Conservation (phyloP, 2,888 invertebrate genomes). For the Heterodera filipjevi region DNA sequence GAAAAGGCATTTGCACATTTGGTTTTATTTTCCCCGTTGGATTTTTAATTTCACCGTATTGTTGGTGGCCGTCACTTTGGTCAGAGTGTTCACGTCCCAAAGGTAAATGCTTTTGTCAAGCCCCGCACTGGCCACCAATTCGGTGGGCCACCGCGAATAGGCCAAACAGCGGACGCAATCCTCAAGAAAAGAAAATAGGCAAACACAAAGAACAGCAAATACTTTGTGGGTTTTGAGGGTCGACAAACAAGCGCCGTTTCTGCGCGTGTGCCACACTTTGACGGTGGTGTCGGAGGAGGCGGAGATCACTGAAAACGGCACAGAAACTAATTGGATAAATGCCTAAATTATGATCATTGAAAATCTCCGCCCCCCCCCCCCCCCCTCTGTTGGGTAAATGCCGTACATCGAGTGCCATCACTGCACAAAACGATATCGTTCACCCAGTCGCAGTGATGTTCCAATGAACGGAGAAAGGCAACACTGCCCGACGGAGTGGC, state of each 20-base stretch:
- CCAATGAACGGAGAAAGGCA: constrained; percentile 85
- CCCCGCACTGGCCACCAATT: constrained; percentile 87
- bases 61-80: constrained; percentile 94
- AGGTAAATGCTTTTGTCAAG: constrained; percentile 93
- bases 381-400: too few relatives aligned
- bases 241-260: constrained; percentile 91
- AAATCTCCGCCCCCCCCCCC: background rate
- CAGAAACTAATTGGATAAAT: background rate
- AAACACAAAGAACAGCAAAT: constrained; percentile 8
- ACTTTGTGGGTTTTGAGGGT: constrained; percentile 42
- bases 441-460: constrained; percentile 99
- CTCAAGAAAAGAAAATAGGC: constrained; percentile 51
- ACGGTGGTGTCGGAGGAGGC: constrained; percentile 99
- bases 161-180: constrained; percentile 97
- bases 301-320: constrained; percentile 80
- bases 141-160: constrained; percentile 78
- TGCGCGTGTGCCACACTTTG: constrained; percentile 99
- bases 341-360: background rate
- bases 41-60: constrained; percentile 78
- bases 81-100: constrained; percentile 97
- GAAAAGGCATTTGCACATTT: too few relatives aligned
- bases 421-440: constrained; percentile 98
- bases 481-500: constrained; percentile 1
- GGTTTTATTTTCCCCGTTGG: background rate
- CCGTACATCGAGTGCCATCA: constrained; percentile 84